Evolutionary conservation across 2,797 vertebrate genomes (phyloP), one percentile per base, ranked within the genome.

Genomic region (Leptatherina wallacei): DNA sequence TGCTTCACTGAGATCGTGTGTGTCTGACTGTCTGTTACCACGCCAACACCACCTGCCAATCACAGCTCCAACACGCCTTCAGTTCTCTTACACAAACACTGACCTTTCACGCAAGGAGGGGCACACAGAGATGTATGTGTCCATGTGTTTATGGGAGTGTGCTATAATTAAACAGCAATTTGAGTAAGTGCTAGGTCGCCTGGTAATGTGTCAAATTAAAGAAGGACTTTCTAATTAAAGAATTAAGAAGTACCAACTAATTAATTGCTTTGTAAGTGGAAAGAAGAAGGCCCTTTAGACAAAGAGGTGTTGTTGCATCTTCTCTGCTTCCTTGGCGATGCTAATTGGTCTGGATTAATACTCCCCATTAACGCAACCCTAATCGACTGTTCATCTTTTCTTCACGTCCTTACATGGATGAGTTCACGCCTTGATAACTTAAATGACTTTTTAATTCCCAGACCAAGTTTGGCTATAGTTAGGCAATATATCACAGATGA

Each of bases 331-430:
- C 65, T 58, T 66, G 42, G 65, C 61, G 24, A 68, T 67, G 69
- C 74, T 91, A 93, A 93, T 92, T 90, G 75, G 74, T 81, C 47
- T 44, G 71, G 66, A 93, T 90, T 90, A 91, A 90, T 89, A 61
- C 68, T 75, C 63, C 35, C 72, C 78, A 84, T 85, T 88, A 85
- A 88, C 71, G 40, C 52, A 12, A 62, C 44, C 33, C 47, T 75
- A 65, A 80, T 88, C 62, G 58, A 67, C 77, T 49, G 59, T 84
- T 88, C 30, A 85, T 85, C 77, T 73, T 78, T 76, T 40, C 65
- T 61, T 85, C 54, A 68, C 60, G 55, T 78, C 63, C 70, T 88
- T 73, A 69, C 78, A 58, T 54, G 61, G 73, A 63, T 9, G 29
- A 73, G 9, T 76, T 75, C 44, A 70, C 4, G n/a, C 71, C 69